Base-by-base conservation (phyloP, 2,888 invertebrate species). In the Himalopsyche anomala region DNA sequence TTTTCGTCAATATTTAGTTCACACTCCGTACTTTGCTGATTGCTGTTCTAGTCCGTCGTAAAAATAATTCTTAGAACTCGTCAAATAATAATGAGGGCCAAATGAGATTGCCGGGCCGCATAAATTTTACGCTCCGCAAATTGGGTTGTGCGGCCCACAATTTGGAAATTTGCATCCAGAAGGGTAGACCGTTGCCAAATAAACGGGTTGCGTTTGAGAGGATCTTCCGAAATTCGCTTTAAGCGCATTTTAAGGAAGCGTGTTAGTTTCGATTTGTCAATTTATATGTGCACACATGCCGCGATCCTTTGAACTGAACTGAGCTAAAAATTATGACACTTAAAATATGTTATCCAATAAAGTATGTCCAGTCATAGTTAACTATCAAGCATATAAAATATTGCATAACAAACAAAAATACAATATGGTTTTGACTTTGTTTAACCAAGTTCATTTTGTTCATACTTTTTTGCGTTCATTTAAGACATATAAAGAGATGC, bases 41-140 rank as follows among this genome's bases (percentile, higher is more conserved):
- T 36, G 74, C 74, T 74, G 74, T 74, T 36, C 74, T 15, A 28
- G 74, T 40, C 54, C 40, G 51, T 19, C 55, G 80, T 84, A 84
- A 84, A 84, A 84, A 84, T 84, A 54, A 84, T 56, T 79, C 40
- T 80, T 80, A 45, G 45, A 36, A 54, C 55, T 80, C 84, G 80
- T 84, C 80, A 80, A 84, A 84, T 84, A 84, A 84, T 84, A 80
- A 84, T 84, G 80, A 84, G 80, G 54, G 51, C 40, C 80, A 84
- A 84, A 84, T 84, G 80, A 84, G 84, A 84, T 84, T 80, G 80
- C 80, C 28, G 42, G 45, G 80, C 19, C 80, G 80, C 84, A 55
- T 84, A 84, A 84, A 80, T 80, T 83, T 83, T 80, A 40, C 38
- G 56, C 38, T 55, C 40, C 38, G 80, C 80, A 74, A 84, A 84